phyloP scores from a whole-genome alignment of 1,140 invertebrate species.

The Gryon sp. region DNA sequence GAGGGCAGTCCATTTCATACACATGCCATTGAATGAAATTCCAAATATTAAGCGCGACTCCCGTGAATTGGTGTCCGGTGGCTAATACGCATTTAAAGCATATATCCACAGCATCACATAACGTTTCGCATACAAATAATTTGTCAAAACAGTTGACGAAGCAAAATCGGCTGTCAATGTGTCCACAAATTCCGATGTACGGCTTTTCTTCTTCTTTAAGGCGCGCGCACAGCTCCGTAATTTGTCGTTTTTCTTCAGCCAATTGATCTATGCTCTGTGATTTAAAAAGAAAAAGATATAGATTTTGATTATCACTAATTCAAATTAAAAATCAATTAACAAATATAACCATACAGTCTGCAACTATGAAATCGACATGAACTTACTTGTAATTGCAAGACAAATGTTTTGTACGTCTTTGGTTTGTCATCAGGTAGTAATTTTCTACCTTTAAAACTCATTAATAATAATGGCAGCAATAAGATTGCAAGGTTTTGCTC shows the following conservation, averaged over 20 bases:
- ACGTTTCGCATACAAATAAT: too few species aligned
- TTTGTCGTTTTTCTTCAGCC: too few species aligned
- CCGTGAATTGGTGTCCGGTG: too few species aligned
- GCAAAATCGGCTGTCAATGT: constrained; percentile 1
- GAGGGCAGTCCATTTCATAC: too few species aligned
- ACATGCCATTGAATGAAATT: too few species aligned
- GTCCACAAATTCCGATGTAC: constrained; percentile 16
- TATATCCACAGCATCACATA: too few species aligned
- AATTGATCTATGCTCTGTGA: background rate
- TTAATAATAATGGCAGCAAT: constrained; percentile 5
- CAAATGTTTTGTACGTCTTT: constrained; percentile 10
- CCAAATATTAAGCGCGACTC: too few species aligned
- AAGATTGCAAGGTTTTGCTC: constrained; percentile 21
- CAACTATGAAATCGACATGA: too few species aligned
- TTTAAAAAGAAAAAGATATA: background rate
- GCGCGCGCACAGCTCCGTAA: too few species aligned
- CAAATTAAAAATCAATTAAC: background rate
- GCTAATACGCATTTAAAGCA: too few species aligned
- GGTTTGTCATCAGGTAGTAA: background rate
- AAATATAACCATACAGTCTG: too few species aligned
- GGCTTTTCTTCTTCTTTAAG: constrained; percentile 15
- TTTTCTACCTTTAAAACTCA: constrained; percentile 28
- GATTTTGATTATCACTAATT: constrained; percentile 9
- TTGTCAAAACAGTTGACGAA: too few species aligned
- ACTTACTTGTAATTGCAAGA: constrained; percentile 12